Base-by-base conservation (phyloP, 1,140 invertebrate genomes). In the Ectropis grisescens region DNA sequence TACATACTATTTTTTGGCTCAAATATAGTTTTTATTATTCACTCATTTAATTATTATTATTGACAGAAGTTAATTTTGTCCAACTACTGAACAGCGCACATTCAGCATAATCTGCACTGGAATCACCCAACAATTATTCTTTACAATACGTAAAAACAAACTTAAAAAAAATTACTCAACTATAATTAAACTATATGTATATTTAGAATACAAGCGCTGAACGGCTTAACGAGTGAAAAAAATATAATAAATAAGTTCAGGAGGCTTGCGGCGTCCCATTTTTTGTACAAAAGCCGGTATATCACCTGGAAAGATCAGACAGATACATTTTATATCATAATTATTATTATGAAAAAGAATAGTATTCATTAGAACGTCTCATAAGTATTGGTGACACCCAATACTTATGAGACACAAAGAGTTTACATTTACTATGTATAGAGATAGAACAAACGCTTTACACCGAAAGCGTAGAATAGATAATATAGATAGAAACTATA, bases 161-260 rank as follows among this genome's bases (percentile, higher is more conserved):
- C 54, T 67, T 62, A 62, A 75, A 68, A 61, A 56, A 54, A 50
- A 44, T 57, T 58, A 59, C 60, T 64, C 49, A 60, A 65, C 64
- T 79, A 72, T 58, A 54, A 60, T 67, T 67, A 50, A 43, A 58
- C 62, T 68, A 71, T 76, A 74, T 76, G 58, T 71, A 72, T 70
- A 75, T 41, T 32, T 32, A 11, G 50, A 66, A 59, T 69, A 71
- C 49, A 60, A 74, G 69, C 67, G 52, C 50, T 55, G 59, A 52
- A 61, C 57, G 58, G 56, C 59, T 58, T 71, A 67, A 74, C 69
- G 49, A 72, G 67, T 78, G 67, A 68, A 58, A 70, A 66, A 62
- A 53, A 45, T 57, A 76, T 48, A 59, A 76, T 74, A 76, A 80
- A 75, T 76, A 72, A 60, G 51, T 58, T 59, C 47, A 37, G 48